Evolutionary conservation across 2,113 vertebrate genomes (phyloP), one percentile per base, ranked within the genome.

Genomic region (Serilophus lunatus): DNA sequence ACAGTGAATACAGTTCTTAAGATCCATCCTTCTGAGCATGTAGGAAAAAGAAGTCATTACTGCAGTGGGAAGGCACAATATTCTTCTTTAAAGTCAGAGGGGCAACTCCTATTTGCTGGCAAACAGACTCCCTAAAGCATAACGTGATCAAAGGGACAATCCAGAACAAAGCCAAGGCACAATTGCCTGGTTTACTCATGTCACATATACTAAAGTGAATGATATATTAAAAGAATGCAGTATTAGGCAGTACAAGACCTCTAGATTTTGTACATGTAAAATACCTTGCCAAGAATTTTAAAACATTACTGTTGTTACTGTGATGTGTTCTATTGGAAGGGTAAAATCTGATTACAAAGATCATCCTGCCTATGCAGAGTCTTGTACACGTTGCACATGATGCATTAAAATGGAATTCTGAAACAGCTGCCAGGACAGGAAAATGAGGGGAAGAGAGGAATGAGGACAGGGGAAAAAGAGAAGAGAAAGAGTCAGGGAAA

Each of bases 381-480:
- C 69, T 18, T 65, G 38, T 25, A 49, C 12, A 51, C 31, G 14
- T 24, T 78, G 29, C 36, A 77, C 3, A 63, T 0, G 16, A 82
- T 33, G 47, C 36, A 61, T 68, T 92, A 96, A 95, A 95, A 93
- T 35, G 10, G 51, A 91, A 86, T 71, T 38, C 66, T 90, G 47
- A 42, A 90, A 66, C 33, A 95, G 38, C 66, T 95, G 76, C 88
- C 36, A 78, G 51, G 49, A 75, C 72, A 90, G 81, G 71, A 12
- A 93, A 90, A 96, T 51, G 68, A 87, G 33, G 7, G 25, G 47
- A 82, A 23, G 36, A 86, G 68, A 56, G 44, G 86, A 78, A 91
- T 13, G 75, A 69, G 35, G 49, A 36, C 49, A 69, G 60, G 17
- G 13, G 3, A 2, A 33, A 60, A 77, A 68, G 44, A 71, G 92